phyloP scores from a whole-genome alignment of 2,888 invertebrate species.

The Xylota sylvarum region DNA sequence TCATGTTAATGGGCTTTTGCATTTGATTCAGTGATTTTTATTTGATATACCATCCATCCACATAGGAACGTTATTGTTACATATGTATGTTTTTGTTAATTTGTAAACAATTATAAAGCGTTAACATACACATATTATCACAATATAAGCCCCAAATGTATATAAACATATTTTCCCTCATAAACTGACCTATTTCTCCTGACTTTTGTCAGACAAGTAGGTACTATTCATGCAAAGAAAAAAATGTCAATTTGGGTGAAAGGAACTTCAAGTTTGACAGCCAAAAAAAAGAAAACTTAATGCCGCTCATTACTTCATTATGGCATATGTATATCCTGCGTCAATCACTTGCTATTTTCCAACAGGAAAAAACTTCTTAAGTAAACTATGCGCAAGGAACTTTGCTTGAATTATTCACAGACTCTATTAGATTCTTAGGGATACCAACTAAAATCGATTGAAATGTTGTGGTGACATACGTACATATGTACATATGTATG shows the following conservation, averaged over 20 bases:
- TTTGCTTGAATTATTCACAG: constrained; percentile 19
- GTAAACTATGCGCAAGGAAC: constrained; percentile 22
- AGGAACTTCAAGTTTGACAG: constrained; percentile 1
- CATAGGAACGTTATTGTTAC: too few species aligned
- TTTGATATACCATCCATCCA: too few species aligned
- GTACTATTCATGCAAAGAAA: not conserved
- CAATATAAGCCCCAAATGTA: too few species aligned
- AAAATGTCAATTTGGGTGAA: not conserved
- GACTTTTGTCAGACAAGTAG: not conserved
- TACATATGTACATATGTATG: not conserved
- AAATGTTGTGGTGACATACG: not conserved
- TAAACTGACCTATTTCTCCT: not conserved
- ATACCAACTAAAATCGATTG: not conserved
- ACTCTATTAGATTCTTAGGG: not conserved
- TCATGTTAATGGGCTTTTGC: too few species aligned
- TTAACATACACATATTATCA: too few species aligned
- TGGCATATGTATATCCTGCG: not conserved
- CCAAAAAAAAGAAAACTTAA: not conserved
- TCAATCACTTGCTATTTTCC: constrained; percentile 34
- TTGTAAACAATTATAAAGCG: too few species aligned
- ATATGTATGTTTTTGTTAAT: too few species aligned
- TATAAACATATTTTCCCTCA: not conserved
- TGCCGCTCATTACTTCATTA: not conserved
- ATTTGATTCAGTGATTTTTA: too few species aligned
- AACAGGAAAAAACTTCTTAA: constrained; percentile 2